Evolutionary conservation across 1,140 invertebrate species (phyloP), one percentile per base, ranked within the genome.

Genomic region (Calephelis nemesis): DNA sequence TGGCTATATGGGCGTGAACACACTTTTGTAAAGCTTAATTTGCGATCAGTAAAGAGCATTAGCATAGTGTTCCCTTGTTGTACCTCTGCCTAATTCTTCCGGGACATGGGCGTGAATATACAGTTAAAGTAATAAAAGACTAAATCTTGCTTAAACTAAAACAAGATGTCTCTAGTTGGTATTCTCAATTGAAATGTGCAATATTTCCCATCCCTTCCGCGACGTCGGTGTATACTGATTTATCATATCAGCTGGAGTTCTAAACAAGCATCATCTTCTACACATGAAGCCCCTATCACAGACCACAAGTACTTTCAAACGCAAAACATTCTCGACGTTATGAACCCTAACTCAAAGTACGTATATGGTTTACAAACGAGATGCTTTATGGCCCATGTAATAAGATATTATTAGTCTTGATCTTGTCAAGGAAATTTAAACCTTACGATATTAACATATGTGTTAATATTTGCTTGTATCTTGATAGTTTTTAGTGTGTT

Each of bases 241-340:
- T 91, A 91, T 88, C 88, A 91, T 88, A 89, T 88, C 87, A 83
- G 76, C 76, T 74, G 75, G 81, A 85, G 85, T 89, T 87, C 79
- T 76, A 87, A 91, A 91, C 88, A 89, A 90, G 85, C 88, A 83
- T 90, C 86, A 89, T 90, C 87, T 90, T 87, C 87, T 87, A 91
- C 82, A 79, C 84, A 87, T 91, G 88, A 91, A 88, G 85, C 86
- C 80, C 78, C 76, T 85, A 87, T 85, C 84, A 78, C 83, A 75
- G 74, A 62, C 65, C 30, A 69, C 81, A 81, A 58, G 54, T 58
- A 15, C 54, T 60, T 60, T 60, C 54, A 60, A 40, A 60, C 19
- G 54, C 54, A 60, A 76, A 80, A 81, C 77, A 87, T 82, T 84
- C 69, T 82, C 81, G 68, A 88, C 85, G 81, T 81, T 87, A 83